A percentile compares a stretch with the other conserved stretches of the same genome.
Conservation (phyloP, 2,113 vertebrate genomes). For the Scophthalmus maximus region DNA sequence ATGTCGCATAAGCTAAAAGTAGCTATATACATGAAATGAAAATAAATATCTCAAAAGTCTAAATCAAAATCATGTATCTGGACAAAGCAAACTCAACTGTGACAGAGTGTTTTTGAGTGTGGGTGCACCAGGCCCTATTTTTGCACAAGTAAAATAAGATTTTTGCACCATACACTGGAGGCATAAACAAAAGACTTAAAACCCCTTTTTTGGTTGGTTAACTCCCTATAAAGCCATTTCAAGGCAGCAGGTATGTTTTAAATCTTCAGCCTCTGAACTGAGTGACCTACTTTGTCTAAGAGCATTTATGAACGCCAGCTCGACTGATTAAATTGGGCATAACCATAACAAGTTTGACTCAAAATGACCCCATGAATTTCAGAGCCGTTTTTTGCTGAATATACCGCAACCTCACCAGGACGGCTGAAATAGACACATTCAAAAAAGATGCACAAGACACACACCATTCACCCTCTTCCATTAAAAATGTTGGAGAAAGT, state of each 20-base stretch:
- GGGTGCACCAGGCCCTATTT: not conserved
- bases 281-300: too few species aligned
- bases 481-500: slow-evolving; percentile 22
- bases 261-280: too few species aligned
- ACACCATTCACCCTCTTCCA: not conserved
- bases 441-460: not conserved
- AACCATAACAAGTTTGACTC: not conserved
- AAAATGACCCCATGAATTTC: slow-evolving; percentile 13
- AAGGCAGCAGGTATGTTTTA: too few species aligned
- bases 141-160: not conserved
- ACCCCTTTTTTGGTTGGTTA: not conserved
- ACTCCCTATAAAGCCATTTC: too few species aligned
- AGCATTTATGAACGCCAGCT: too few species aligned
- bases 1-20: not conserved
- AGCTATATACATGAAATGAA: too few species aligned
- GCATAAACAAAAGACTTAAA: not conserved
- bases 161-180: not conserved
- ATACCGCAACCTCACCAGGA: not conserved
- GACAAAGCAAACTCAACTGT: not conserved
- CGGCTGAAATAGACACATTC: not conserved
- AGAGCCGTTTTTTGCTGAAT: not conserved
- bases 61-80: not conserved
- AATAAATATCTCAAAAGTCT: not conserved
- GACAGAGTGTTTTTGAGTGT: not conserved
- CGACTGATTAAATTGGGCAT: too few species aligned